These are phyloP conservation scores for Phalera bucephala DNA, from an alignment of 2,888 invertebrate genomes.

Conservation along the genomic window DNA sequence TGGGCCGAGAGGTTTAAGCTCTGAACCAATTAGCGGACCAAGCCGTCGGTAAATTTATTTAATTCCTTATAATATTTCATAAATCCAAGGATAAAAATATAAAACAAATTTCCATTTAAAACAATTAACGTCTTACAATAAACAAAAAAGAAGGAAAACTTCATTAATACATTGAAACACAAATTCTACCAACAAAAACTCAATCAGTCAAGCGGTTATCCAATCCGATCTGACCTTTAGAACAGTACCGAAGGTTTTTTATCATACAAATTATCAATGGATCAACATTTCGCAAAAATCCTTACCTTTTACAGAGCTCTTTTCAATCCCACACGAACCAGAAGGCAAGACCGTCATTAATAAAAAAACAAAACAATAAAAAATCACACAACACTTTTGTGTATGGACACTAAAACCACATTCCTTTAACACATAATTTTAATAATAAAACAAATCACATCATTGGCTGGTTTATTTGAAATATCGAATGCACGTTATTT, in stretches of 20 bases:
- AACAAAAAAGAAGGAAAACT: neutral
- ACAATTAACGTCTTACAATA: too few species aligned
- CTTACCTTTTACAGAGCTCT: constrained; percentile 44
- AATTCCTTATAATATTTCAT: too few species aligned
- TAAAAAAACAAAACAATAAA: constrained; percentile 48
- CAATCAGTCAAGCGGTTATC: constrained; percentile 29
- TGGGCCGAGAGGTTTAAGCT: too few species aligned
- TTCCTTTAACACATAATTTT: constrained; percentile 52
- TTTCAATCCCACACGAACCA: constrained; percentile 31
- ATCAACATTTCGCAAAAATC: constrained; percentile 8
- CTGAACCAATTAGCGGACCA: too few species aligned
- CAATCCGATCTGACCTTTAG: constrained; percentile 23
- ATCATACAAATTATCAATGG: constrained; percentile 10
- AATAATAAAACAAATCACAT: constrained; percentile 57
- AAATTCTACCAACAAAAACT: constrained; percentile 18
- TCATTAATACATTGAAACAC: neutral
- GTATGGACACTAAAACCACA: constrained; percentile 64
- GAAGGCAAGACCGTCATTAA: constrained; percentile 52
- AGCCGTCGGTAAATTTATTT: too few species aligned
- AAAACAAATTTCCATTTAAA: too few species aligned
- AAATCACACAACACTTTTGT: constrained; percentile 65
- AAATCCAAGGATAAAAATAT: too few species aligned
- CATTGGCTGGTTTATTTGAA: constrained; percentile 42
- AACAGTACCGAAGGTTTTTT: neutral
- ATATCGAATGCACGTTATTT: constrained; percentile 30